Base-by-base conservation (phyloP, 1,140 invertebrate genomes). In the Orius insidiosus region DNA sequence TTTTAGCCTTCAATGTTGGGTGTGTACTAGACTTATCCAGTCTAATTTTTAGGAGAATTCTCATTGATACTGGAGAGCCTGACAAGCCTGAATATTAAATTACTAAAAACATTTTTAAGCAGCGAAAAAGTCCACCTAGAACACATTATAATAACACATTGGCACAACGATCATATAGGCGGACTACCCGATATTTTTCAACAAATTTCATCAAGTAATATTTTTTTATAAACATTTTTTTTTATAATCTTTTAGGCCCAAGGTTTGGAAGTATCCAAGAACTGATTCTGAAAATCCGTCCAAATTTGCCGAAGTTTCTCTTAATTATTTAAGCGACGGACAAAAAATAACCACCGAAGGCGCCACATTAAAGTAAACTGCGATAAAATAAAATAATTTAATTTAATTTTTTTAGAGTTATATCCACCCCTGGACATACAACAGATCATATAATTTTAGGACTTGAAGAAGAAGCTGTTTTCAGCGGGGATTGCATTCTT, bases 121-220 rank as follows among this genome's bases (percentile, higher is more conserved):
- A 36, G 83, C 39, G 77, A 90, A 58, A 68, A 81, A 36, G 72
- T 80, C 10, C 69, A 70, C 40, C 72, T 98, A 51, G 72, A 81
- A 36, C 79, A 88, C 51, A 80, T 98, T 53, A 67, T 98, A 13
- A 63, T 97, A 8, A 90, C 90, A 2, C 95, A 98, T 61, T 97
- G 89, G 88, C 94, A 98, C 67, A 65, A 74, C 53, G 95, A 98
- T 65, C 95, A 98, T 65, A 76, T 94, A 51, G 95, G 93, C 3
- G 93, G 90, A 8, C 74, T 94, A 0, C 63, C 70, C 52, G 72
- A 85, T 55, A 69, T 96, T 39, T 57, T 71, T 30, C 52, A 64
- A 24, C 51, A 67, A 45, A 37, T 73, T 11, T 58, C 58, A 33
- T 47, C 42, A 15, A 53, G 60, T 45, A 32, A 9, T 10, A 18